Evolutionary conservation across 92 coral and sea anemone genomes (phyloP), one percentile per base, ranked within the genome.

Genomic region (Diadumene lineata): DNA sequence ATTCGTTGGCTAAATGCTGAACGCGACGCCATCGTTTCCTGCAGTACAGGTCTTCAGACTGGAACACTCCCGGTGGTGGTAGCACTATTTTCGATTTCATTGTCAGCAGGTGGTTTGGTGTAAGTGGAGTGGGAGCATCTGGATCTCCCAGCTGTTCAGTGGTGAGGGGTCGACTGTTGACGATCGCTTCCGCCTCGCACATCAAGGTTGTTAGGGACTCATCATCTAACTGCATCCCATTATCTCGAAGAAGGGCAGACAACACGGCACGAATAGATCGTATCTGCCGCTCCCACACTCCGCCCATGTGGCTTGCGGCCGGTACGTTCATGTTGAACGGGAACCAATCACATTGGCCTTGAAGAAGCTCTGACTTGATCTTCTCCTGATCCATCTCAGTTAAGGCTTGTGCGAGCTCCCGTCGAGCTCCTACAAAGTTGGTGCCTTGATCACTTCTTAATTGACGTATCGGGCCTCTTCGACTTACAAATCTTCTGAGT

Each of bases 91-190:
- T 19, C 4, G 66, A 2, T 26, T 64, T 64, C 13, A 13, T 9
- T 8, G 69, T 64, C 44, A 64, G 69, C 21, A 64, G 9, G 21
- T 64, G 44, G 21, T 64, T 64, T 1, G 69, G 69, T 22, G 69
- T 64, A 18, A 64, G 24, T 22, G 65, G 65, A 22, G 1, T 1
- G 2, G 60, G 22, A 53, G 4, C 7, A 18, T 60, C 65, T 53
- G 58, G 58, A 3, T 15, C 2, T 6, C 31, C 7, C 23, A 27
- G n/a, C 8, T 53, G 9, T 2, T 53, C 2, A 58, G 15, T 22
- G 7, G 64, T 58, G 8, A 58, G 64, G 2, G 69, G 69, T 1
- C 69, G 69, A 22, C 69, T 64, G 69, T 64, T 64, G 7, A 64
- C 44, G 1, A 64, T 64, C 2, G 43, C 19, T 64, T 64, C 69